Base-by-base conservation (phyloP, 1,140 invertebrate species). In the Lepidurus arcticus region DNA sequence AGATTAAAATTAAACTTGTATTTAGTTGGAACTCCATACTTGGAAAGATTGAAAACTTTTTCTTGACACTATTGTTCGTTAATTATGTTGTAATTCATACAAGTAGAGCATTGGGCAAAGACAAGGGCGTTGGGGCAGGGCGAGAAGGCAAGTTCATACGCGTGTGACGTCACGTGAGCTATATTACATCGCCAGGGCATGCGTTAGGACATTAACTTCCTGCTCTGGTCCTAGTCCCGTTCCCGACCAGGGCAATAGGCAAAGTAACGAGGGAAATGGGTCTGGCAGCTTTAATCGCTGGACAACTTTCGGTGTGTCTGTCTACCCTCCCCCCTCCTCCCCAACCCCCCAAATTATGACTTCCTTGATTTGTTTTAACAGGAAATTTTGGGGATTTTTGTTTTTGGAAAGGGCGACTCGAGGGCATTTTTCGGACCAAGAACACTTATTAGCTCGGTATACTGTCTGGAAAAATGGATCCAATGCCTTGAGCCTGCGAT, bases 81-180 rank as follows among this genome's bases (percentile, higher is more conserved):
- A 34, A 4, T 4, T 34, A 34, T 34, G 34, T 34, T 34, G 34
- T 34, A 34, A 34, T 34, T 34, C 34, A 34, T 34, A 3, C 0
- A 34, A 34, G 34, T 34, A 34, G 34, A 34, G 34, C 26, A 26
- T 26, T 26, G 26, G 26, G 26, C 34, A 34, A 34, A 34, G 34
- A 3, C 34, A 34, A 34, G 34, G 53, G 21, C 16, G 53, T 65
- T 21, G 53, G 21, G 53, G 53, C 53, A 65, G 53, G 53, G 21
- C 53, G 53, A 13, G 53, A n/a, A 13, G 16, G 53, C 53, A 65
- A 65, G 53, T 65, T 65, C 53, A 65, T 65, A 65, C 13, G 53
- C 53, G 53, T 65, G 53, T 65, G 53, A 65, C 53, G 53, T 65
- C 53, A 65, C 21, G 53, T 65, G 53, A 65, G 53, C 53, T 65